phyloP scores from a whole-genome alignment of 2,888 invertebrate species.

The Torymus texanus region DNA sequence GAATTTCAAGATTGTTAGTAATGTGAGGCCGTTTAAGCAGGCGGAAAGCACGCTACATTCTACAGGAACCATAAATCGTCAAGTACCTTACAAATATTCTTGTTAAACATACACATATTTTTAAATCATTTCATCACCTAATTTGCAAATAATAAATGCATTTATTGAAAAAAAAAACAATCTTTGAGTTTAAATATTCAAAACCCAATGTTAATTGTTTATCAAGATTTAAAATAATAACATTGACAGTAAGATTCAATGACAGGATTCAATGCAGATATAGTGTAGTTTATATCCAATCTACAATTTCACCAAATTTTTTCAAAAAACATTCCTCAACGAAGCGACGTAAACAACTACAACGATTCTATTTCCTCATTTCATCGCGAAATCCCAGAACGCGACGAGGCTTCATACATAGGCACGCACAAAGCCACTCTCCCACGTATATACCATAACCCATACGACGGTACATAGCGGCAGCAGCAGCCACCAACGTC shows the following conservation, averaged over 20 bases:
- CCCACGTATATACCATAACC: not conserved
- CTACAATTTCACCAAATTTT: too few species aligned
- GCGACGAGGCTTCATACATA: too few species aligned
- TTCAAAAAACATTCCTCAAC: too few species aligned
- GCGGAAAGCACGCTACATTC: slow-evolving; percentile 51
- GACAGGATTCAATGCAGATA: too few species aligned
- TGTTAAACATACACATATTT: slow-evolving; percentile 28
- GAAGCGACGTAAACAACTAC: too few species aligned
- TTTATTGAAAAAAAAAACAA: not conserved
- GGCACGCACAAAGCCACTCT: too few species aligned
- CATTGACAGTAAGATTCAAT: too few species aligned
- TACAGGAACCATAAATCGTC: slow-evolving; percentile 25
- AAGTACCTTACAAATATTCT: slow-evolving; percentile 31
- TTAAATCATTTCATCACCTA: not conserved
- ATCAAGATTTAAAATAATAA: too few species aligned
- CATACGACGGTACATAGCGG: not conserved
- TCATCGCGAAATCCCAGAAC: too few species aligned
- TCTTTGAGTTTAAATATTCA: not conserved
- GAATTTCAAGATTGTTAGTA: slow-evolving; percentile 41
- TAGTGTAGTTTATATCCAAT: too few species aligned
- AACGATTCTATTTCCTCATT: too few species aligned
- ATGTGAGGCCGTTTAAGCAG: slow-evolving; percentile 39
- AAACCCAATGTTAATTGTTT: not conserved
- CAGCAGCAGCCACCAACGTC: not conserved
- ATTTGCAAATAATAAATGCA: slow-evolving; percentile 21